Evolutionary conservation across 2,113 vertebrate species (phyloP).

Genomic region (Oncorhynchus nerka): DNA sequence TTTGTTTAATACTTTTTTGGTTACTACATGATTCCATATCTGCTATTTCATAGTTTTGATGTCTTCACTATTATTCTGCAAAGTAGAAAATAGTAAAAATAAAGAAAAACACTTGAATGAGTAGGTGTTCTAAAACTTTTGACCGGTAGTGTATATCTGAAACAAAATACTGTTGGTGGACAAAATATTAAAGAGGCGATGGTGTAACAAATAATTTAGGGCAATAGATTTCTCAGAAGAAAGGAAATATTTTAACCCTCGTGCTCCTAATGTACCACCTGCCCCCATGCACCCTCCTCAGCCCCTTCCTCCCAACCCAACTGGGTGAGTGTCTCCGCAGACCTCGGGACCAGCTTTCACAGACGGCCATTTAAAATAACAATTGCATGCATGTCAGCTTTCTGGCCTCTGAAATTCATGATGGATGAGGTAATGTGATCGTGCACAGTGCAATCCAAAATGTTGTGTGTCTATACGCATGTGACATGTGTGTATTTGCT

Average conservation of each 20-base stretch:
- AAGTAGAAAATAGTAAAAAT: too few species aligned
- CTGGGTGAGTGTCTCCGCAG: constrained; percentile 59
- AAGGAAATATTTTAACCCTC: background rate
- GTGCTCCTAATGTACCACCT: constrained; percentile 41
- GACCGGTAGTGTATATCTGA: too few species aligned
- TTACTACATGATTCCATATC: too few species aligned
- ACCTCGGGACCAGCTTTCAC: constrained; percentile 68
- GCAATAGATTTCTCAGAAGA: background rate
- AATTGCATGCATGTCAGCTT: constrained; percentile 75
- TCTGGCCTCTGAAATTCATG: constrained; percentile 73
- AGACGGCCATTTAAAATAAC: constrained; percentile 79
- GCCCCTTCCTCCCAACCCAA: too few species aligned
- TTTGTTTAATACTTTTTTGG: too few species aligned
- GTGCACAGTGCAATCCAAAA: constrained; percentile 57
- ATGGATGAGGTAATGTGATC: constrained; percentile 77
- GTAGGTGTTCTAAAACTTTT: too few species aligned
- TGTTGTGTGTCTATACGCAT: constrained; percentile 16
- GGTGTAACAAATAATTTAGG: background rate
- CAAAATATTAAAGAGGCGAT: background rate
- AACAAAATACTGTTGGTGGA: too few species aligned
- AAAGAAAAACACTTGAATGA: too few species aligned
- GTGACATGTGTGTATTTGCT: background rate
- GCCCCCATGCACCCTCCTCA: constrained; percentile 10
- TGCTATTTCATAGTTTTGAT: too few species aligned
- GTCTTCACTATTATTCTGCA: too few species aligned